Percentiles rank a stretch among this genome's conserved stretches.
Evolutionary conservation across 2,888 invertebrate species (phyloP).

Genomic region (Busseola fusca): DNA sequence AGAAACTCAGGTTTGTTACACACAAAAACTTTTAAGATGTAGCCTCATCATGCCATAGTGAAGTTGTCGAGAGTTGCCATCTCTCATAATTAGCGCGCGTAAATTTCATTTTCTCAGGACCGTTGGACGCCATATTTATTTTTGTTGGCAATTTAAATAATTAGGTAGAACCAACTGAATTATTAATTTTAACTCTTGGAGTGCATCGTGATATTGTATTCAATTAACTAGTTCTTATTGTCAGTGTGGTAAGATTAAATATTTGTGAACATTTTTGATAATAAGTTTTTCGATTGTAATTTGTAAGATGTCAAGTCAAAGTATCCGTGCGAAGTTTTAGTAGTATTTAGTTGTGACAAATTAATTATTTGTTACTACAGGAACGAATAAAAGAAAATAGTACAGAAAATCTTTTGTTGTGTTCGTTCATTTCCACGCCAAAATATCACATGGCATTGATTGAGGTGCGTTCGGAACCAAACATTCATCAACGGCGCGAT

Average conservation of each 20-base stretch:
- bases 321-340: constrained; percentile 3
- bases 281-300: neutral
- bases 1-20: constrained; percentile 47
- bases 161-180: constrained; percentile 31
- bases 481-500: constrained; percentile 64
- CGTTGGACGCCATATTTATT: constrained; percentile 63
- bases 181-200: constrained; percentile 18
- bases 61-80: constrained; percentile 73
- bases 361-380: neutral
- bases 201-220: constrained; percentile 14
- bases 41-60: constrained; percentile 68
- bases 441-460: constrained; percentile 58
- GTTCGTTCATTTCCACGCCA: constrained; percentile 21
- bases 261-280: neutral
- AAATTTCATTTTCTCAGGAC: constrained; percentile 74
- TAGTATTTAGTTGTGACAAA: neutral
- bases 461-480: constrained; percentile 63
- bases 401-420: constrained; percentile 10
- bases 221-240: neutral
- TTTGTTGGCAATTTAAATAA: constrained; percentile 59
- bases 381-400: constrained; percentile 9
- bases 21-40: constrained; percentile 62
- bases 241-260: constrained; percentile 7
- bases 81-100: constrained; percentile 83
- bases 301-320: neutral